phyloP scores from a whole-genome alignment of 2,113 vertebrate genomes.

The Phaetusa simplex region DNA sequence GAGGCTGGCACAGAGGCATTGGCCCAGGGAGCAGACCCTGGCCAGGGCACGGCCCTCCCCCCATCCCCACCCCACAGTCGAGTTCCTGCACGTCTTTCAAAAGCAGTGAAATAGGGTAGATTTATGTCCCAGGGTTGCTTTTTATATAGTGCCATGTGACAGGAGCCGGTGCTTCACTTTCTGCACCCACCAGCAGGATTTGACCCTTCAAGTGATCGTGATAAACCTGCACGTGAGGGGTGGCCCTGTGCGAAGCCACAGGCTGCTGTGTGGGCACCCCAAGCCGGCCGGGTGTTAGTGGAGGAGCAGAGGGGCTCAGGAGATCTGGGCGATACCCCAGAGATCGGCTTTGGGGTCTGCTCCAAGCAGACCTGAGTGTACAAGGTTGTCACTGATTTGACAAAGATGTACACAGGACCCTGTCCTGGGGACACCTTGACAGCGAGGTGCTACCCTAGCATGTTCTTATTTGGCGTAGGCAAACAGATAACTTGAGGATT shows the following conservation, averaged over 20 bases:
- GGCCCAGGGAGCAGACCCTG: accelerated
- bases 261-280: accelerated
- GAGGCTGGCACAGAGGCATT: neutral
- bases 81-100: neutral
- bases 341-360: neutral
- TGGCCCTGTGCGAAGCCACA: neutral
- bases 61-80: accelerated
- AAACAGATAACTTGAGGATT: accelerated
- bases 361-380: neutral
- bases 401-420: neutral
- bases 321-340: neutral
- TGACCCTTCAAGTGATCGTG: accelerated
- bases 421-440: neutral
- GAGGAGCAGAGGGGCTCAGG: neutral
- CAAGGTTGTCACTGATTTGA: neutral
- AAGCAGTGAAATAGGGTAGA: neutral
- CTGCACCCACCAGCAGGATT: accelerated
- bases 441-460: accelerated
- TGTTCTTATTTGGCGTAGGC: accelerated
- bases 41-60: neutral
- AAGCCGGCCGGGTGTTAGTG: accelerated
- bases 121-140: accelerated
- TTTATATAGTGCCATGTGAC: accelerated
- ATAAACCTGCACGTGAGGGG: neutral
- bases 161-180: neutral